phyloP scores from a whole-genome alignment of 2,113 vertebrate genomes.

The Fregata magnificens region DNA sequence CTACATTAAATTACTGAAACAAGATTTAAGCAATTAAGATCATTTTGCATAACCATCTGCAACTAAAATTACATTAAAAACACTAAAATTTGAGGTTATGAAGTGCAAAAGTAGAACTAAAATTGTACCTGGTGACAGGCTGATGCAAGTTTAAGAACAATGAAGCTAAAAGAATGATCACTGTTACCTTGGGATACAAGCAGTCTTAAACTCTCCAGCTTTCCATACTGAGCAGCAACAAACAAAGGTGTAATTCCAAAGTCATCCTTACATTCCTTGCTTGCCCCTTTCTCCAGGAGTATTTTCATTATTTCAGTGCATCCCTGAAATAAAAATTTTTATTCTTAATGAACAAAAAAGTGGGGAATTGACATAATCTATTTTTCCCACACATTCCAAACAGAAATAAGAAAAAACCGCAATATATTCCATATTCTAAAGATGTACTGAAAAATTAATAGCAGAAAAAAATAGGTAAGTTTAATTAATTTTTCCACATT shows the following conservation, averaged over 20 bases:
- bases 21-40: neutral
- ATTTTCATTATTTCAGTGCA: conserved; percentile 79
- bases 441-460: neutral
- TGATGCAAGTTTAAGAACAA: neutral
- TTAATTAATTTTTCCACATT: neutral
- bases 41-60: neutral
- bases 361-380: accelerated
- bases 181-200: conserved; percentile 82
- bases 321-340: conserved; percentile 73
- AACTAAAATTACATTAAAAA: neutral
- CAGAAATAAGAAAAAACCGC: neutral
- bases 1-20: neutral
- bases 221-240: conserved; percentile 92
- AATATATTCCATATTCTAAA: neutral
- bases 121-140: neutral
- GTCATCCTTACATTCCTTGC: conserved; percentile 85
- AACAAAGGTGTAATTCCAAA: conserved; percentile 90
- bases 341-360: neutral
- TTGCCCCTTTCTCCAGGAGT: conserved; percentile 77
- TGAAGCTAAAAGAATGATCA: neutral
- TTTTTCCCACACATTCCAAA: neutral
- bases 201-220: conserved; percentile 76
- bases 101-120: neutral
- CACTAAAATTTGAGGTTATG: neutral
- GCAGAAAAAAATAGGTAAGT: neutral